phyloP scores from a whole-genome alignment of 2,797 vertebrate genomes.

The Botia almorhae region DNA sequence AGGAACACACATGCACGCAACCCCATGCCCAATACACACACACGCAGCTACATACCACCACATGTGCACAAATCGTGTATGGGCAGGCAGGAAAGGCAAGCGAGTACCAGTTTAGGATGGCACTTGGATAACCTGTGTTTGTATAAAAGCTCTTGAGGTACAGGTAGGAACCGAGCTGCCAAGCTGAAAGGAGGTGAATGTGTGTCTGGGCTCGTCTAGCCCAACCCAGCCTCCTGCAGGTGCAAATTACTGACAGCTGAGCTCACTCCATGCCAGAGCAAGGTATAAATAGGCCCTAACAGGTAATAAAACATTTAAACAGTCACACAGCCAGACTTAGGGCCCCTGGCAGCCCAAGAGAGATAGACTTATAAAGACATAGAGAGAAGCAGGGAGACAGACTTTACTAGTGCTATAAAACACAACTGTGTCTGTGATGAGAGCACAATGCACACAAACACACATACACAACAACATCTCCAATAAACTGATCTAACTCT shows the following conservation, averaged over 20 bases:
- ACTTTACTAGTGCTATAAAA: slow-evolving; percentile 43
- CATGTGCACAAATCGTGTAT: slow-evolving; percentile 46
- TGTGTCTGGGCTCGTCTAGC: slow-evolving; percentile 65
- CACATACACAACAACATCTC: background rate
- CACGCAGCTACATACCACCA: slow-evolving; percentile 60
- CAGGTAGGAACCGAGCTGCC: slow-evolving; percentile 75
- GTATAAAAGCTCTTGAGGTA: slow-evolving; percentile 28
- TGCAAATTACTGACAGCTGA: slow-evolving; percentile 80
- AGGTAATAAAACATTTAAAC: slow-evolving; percentile 82
- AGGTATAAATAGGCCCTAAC: slow-evolving; percentile 78
- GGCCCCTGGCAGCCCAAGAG: slow-evolving; percentile 38
- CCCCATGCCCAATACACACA: slow-evolving; percentile 18
- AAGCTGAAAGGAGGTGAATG: slow-evolving; percentile 66
- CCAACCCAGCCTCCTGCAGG: slow-evolving; percentile 72
- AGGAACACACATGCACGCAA: slow-evolving; percentile 64
- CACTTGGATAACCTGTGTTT: slow-evolving; percentile 28
- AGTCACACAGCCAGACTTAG: slow-evolving; percentile 63
- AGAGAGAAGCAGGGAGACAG: slow-evolving; percentile 2
- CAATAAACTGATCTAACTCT: background rate
- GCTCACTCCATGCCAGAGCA: slow-evolving; percentile 63
- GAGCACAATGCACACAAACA: background rate
- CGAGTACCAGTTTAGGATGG: slow-evolving; percentile 9
- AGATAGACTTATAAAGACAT: background rate
- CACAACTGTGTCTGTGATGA: slow-evolving; percentile 18
- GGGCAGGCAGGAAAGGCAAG: slow-evolving; percentile 36